Base-by-base conservation (phyloP, 2,888 invertebrate genomes). In the Diloba caeruleocephala region DNA sequence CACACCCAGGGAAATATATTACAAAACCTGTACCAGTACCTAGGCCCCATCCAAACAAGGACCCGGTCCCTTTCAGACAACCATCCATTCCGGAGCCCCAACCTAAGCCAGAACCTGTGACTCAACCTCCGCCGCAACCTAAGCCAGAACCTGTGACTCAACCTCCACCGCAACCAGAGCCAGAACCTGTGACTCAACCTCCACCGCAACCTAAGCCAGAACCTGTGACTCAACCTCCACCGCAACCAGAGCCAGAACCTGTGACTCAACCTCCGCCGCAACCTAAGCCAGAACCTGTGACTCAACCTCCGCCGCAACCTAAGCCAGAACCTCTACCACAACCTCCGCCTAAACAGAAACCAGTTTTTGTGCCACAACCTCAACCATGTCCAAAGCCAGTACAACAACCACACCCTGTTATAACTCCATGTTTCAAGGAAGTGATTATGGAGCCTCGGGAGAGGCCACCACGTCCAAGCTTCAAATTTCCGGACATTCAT, bases 401-500 rank as follows among this genome's bases (percentile, higher is more conserved):
- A 12, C 17, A 5, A 5, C 5, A 2, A 3, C 3, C 1, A 8
- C 3, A 17, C 10, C 12, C n/a, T 25, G n/a, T 4, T 2, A 5
- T n/a, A n/a, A n/a, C n/a, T n/a, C n/a, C n/a, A n/a, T n/a, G n/a
- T n/a, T n/a, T n/a, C n/a, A n/a, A n/a, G n/a, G n/a, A n/a, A n/a
- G n/a, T n/a, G n/a, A n/a, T n/a, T n/a, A n/a, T n/a, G n/a, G n/a
- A n/a, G n/a, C n/a, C n/a, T n/a, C n/a, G n/a, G n/a, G n/a, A n/a
- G n/a, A n/a, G n/a, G n/a, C 21, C 21, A 21, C 21, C 21, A 21
- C 21, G 21, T 21, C 21, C 21, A 21, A 21, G 21, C 21, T 7
- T 21, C 8, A 29, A 43, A 1, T 6, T 43, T 0, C 57, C 62
- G 5, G n/a, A 29, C 0, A 38, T 62, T 26, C 34, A 62, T 5